Evolutionary conservation across 1,140 invertebrate species (phyloP), one percentile per base, ranked within the genome.

Genomic region (Homalodisca vitripennis): DNA sequence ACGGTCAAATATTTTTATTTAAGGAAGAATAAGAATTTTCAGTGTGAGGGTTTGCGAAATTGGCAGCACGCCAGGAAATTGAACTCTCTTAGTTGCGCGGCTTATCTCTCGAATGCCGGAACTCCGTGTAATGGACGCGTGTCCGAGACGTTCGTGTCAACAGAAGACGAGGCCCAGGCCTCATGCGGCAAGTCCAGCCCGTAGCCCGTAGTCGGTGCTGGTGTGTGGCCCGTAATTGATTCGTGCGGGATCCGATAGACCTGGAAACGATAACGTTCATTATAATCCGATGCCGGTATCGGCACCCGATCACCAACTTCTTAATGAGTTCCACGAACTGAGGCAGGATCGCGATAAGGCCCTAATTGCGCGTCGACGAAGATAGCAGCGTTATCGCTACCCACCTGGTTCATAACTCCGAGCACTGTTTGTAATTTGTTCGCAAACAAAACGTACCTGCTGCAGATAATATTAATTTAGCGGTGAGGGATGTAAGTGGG

Each of bases 311-410:
- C 71, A 64, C 71, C 57, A 72, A 72, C 71, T 72, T 72, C 67
- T 67, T 72, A 72, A 72, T 72, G 71, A 72, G 71, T 72, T 72
- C 71, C 71, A 72, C 71, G 71, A 72, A 72, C 69, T 48, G 29
- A n/a, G 29, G 48, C 48, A 34, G 24, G 47, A 70, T 70, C 48
- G 47, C 47, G 71, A 72, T 72, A 60, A 72, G 63, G 31, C 51
- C 31, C 71, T 72, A 72, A 72, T 72, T 72, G 71, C 67, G 46
- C 68, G 48, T 53, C 62, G 34, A 60, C 64, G 53, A 48, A 47
- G 70, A 71, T 71, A 71, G 57, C n/a, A n/a, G n/a, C 29, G 27
- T 53, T 14, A n/a, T 32, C 24, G 30, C 62, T 34, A 31, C 30
- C 41, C 53, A 53, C 51, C 46, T 34, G 51, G 51, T 26, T 55